Percentiles rank a stretch among this genome's conserved stretches.
phyloP scores from a whole-genome alignment of 2,113 vertebrate species.

The Aegithalos caudatus region DNA sequence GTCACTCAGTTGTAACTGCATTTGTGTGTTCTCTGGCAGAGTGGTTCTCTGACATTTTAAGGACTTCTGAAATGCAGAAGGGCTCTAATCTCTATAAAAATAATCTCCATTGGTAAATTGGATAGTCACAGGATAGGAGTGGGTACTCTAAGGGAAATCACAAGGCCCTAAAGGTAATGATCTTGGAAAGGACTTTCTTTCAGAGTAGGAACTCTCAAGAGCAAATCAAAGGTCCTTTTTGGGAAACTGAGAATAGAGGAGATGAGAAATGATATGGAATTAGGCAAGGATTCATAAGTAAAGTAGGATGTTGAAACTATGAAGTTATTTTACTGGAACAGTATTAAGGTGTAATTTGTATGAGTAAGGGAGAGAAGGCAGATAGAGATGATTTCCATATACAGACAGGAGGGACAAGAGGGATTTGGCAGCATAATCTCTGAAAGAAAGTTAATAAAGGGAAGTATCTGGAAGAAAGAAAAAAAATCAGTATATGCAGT shows the following conservation, averaged over 20 bases:
- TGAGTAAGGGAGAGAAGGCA: neutral
- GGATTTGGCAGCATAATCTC: neutral
- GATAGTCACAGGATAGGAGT: neutral
- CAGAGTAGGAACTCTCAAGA: neutral
- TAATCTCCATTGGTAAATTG: neutral
- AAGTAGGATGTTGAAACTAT: neutral
- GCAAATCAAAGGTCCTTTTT: neutral
- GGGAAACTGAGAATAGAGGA: neutral
- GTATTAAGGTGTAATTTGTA: neutral
- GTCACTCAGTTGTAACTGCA: neutral
- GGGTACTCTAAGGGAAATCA: neutral
- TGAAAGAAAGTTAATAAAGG: neutral
- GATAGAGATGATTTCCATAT: neutral
- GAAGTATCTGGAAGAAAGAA: neutral
- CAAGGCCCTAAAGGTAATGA: neutral
- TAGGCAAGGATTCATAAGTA: neutral
- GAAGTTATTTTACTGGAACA: neutral
- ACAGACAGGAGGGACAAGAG: neutral
- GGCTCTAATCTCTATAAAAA: neutral
- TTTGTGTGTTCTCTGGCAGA: neutral
- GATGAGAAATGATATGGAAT: neutral
- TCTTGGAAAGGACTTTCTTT: neutral
- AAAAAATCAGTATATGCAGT: neutral
- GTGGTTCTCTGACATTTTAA: neutral
- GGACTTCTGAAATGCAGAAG: neutral